These are phyloP conservation scores for fruit fly (Drosophila melanogaster) DNA, from an alignment of 1,140 invertebrate species.

Conservation along the genomic window DNA sequence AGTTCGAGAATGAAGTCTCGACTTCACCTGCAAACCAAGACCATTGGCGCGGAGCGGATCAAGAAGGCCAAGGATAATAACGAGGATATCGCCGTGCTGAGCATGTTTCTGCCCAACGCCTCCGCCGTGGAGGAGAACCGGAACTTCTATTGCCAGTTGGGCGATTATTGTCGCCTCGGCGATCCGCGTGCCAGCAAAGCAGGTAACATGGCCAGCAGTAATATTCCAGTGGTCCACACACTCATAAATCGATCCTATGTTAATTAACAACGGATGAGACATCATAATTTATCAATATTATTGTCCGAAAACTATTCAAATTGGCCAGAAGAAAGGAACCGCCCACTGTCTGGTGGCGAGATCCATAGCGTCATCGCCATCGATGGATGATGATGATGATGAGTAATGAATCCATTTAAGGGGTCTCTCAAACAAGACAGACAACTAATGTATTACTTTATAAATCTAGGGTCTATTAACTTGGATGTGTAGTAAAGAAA, in stretches of 20 bases:
- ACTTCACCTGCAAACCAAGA: constrained; percentile 90
- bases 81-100: constrained; percentile 93
- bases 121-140: constrained; percentile 89
- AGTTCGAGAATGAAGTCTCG: constrained; percentile 90
- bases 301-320: constrained; percentile 52
- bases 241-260: constrained; percentile 41
- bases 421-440: constrained; percentile 29
- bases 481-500: constrained; percentile 21
- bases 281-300: constrained; percentile 83
- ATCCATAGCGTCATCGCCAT: constrained; percentile 37
- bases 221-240: constrained; percentile 1
- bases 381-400: constrained; percentile 43
- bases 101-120: constrained; percentile 90
- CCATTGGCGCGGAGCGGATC: constrained; percentile 90
- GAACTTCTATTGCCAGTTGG: constrained; percentile 90
- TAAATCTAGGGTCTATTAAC: constrained; percentile 19
- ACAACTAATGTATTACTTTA: constrained; percentile 19
- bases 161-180: constrained; percentile 90
- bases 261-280: constrained; percentile 63
- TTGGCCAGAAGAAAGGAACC: constrained; percentile 58
- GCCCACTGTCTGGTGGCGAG: constrained; percentile 39
- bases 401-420: constrained; percentile 42
- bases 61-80: constrained; percentile 91
- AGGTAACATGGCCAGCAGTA: constrained; percentile 86
- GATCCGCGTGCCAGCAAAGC: constrained; percentile 90